These are phyloP conservation scores for Neosilurus hyrtlii DNA, from an alignment of 2,797 vertebrate species.

Conservation along the genomic window DNA sequence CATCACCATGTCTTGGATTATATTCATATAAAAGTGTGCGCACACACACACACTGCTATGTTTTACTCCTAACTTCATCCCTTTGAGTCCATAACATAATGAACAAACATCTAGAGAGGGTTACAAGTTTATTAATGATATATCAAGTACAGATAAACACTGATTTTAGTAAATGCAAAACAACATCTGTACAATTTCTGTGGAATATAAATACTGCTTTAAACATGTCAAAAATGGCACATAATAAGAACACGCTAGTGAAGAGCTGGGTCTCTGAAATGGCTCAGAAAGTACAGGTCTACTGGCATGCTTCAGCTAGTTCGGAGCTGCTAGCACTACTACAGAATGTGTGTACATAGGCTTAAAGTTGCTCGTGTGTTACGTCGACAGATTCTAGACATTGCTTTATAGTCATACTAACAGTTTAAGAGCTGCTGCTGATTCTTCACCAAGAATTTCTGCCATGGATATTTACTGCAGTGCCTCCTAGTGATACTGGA, in stretches of 20 bases:
- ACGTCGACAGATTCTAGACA: background rate
- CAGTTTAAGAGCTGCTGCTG: background rate
- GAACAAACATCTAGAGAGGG: background rate
- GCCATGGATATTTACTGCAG: background rate
- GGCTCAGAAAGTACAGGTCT: conserved; percentile 33
- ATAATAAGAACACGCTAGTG: background rate
- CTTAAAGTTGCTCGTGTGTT: background rate
- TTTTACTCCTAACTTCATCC: background rate
- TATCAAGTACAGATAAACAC: background rate
- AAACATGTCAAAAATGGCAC: background rate
- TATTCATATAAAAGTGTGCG: background rate
- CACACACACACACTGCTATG: background rate
- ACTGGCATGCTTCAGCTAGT: conserved; percentile 38
- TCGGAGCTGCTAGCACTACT: background rate
- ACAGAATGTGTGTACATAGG: background rate
- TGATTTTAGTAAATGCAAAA: conserved; percentile 3
- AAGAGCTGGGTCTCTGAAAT: background rate
- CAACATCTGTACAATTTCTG: too few relatives aligned
- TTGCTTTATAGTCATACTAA: background rate
- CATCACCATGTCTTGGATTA: background rate
- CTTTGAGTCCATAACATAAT: background rate
- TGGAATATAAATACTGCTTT: background rate
- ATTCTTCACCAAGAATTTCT: background rate
- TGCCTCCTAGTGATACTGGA: background rate
- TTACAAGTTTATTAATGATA: background rate